Evolutionary conservation across 2,888 invertebrate species (phyloP).

Genomic region (Tricholauxania praeusta): DNA sequence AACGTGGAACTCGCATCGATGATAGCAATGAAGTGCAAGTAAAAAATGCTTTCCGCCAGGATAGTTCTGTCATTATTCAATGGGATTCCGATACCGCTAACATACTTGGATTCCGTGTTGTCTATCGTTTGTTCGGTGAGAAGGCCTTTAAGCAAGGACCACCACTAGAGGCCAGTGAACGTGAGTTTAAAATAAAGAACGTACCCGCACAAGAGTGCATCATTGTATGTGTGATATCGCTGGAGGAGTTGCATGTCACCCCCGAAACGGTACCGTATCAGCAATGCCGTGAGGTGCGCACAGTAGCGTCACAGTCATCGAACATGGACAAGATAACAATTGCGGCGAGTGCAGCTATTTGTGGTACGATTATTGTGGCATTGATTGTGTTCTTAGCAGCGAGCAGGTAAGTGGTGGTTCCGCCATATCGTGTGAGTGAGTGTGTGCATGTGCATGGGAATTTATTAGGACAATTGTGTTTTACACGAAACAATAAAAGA

Average conservation of each 20-base stretch:
- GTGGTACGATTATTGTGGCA: slow-evolving; percentile 90
- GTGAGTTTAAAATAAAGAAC: slow-evolving; percentile 93
- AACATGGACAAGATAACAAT: slow-evolving; percentile 97
- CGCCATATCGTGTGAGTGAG: background rate
- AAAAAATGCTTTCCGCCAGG: slow-evolving; percentile 84
- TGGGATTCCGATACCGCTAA: slow-evolving; percentile 92
- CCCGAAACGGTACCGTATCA: slow-evolving; percentile 87
- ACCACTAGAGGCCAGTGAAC: slow-evolving; percentile 87
- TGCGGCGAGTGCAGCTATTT: slow-evolving; percentile 92
- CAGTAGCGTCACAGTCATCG: slow-evolving; percentile 83
- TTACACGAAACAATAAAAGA: slow-evolving; percentile 19
- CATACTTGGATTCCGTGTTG: slow-evolving; percentile 89
- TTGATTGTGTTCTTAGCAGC: slow-evolving; percentile 92
- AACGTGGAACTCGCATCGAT: slow-evolving; percentile 75
- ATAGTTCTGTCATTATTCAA: slow-evolving; percentile 88
- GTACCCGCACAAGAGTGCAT: slow-evolving; percentile 95
- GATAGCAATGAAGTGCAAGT: slow-evolving; percentile 84
- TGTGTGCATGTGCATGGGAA: slow-evolving; percentile 2
- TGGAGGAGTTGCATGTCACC: slow-evolving; percentile 89
- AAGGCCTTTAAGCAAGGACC: slow-evolving; percentile 91
- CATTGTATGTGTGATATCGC: slow-evolving; percentile 91
- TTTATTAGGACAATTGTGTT: slow-evolving; percentile 31
- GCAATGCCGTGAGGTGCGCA: slow-evolving; percentile 91
- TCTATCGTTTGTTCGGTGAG: slow-evolving; percentile 90
- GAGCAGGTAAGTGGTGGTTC: slow-evolving; percentile 69